Conservation (phyloP, 2,888 invertebrate species). For the Iselma pallidipennis region DNA sequence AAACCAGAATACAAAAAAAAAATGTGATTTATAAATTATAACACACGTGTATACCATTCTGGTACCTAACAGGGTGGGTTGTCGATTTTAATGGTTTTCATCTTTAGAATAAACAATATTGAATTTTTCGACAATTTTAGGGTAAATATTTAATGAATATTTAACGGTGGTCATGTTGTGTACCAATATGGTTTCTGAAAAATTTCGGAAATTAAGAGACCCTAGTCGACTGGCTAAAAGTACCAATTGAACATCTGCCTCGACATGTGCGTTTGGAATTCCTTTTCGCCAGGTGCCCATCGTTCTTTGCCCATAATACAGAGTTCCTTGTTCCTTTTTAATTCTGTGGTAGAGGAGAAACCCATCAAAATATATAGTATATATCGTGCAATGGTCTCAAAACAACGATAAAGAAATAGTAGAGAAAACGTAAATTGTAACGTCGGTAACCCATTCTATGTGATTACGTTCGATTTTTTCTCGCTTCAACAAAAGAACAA, state of each 20-base stretch:
- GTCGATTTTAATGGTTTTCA: background rate
- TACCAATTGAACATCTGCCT: slow-evolving; percentile 39
- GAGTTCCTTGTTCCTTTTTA: too few relatives aligned
- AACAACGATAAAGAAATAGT: too few relatives aligned
- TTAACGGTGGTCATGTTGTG: background rate
- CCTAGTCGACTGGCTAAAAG: slow-evolving; percentile 6
- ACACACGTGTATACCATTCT: background rate
- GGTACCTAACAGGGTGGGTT: background rate
- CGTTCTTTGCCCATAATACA: too few relatives aligned
- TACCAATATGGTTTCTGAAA: slow-evolving; percentile 5
- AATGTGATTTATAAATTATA: slow-evolving; percentile 9
- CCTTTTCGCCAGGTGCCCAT: slow-evolving; percentile 41
- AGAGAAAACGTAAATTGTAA: too few relatives aligned
- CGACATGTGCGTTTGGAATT: slow-evolving; percentile 42
- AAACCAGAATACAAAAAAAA: slow-evolving; percentile 4
- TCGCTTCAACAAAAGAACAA: too few relatives aligned
- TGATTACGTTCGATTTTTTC: too few relatives aligned
- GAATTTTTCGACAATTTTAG: background rate
- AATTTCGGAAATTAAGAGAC: slow-evolving; percentile 6
- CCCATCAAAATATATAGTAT: too few relatives aligned
- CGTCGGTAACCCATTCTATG: too few relatives aligned
- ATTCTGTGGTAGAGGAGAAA: background rate
- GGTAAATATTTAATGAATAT: background rate
- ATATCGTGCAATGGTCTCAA: too few relatives aligned
- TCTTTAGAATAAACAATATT: background rate